These are phyloP conservation scores for Cnemophilus loriae DNA, from an alignment of 2,113 vertebrate genomes.

Conservation along the genomic window DNA sequence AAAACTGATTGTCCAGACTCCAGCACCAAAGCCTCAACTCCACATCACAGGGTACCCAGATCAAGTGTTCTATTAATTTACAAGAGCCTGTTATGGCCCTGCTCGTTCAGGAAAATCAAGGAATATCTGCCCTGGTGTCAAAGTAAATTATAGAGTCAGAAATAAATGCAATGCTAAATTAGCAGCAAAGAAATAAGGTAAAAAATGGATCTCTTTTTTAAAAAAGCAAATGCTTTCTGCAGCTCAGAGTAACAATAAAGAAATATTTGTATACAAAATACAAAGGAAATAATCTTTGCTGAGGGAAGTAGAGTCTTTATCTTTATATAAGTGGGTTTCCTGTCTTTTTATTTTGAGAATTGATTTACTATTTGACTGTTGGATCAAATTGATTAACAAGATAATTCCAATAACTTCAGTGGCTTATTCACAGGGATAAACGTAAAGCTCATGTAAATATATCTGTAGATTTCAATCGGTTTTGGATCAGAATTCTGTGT, in stretches of 20 bases:
- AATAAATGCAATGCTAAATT: not conserved
- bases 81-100: not conserved
- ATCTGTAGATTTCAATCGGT: not conserved
- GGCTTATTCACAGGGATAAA: conserved; percentile 3
- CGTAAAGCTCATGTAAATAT: conserved; percentile 8
- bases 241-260: not conserved
- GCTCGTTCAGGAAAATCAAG: not conserved
- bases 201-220: not conserved
- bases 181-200: not conserved
- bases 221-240: not conserved
- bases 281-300: not conserved
- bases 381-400: conserved; percentile 8
- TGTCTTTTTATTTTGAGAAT: not conserved
- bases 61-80: conserved; percentile 1
- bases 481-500: conserved; percentile 13
- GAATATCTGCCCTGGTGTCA: not conserved
- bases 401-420: not conserved
- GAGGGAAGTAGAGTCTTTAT: not conserved
- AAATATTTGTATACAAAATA: not conserved
- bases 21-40: not conserved
- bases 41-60: not conserved
- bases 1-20: not conserved
- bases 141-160: not conserved
- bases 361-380: not conserved
- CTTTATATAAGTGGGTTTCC: not conserved